These are phyloP conservation scores for Heteractis magnifica DNA, from an alignment of 92 coral and sea anemone genomes.

Conservation along the genomic window DNA sequence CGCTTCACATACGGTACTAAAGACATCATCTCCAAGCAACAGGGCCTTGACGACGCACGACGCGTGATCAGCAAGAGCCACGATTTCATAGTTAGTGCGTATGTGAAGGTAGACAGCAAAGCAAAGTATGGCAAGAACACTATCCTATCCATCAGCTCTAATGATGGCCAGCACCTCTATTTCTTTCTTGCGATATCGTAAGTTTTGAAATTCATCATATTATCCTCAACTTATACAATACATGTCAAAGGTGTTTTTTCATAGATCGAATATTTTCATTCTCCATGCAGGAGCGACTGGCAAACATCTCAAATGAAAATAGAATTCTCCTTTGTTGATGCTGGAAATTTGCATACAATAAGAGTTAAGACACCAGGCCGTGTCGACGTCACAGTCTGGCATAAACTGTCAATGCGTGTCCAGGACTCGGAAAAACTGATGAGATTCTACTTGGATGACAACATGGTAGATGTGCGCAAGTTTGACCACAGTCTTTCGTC, in stretches of 20 bases:
- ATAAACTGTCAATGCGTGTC: conserved; percentile 57
- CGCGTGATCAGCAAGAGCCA: conserved; percentile 58
- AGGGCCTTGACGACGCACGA: conserved; percentile 46
- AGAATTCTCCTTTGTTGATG: conserved; percentile 25
- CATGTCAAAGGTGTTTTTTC: neutral
- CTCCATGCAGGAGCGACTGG: conserved; percentile 29
- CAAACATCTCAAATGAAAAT: conserved; percentile 37
- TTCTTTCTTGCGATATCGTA: conserved; percentile 47
- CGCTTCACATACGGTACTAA: conserved; percentile 19
- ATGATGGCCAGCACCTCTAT: conserved; percentile 27
- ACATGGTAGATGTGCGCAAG: conserved; percentile 34
- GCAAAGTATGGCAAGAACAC: conserved; percentile 32
- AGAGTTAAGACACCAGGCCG: neutral
- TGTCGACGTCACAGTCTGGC: conserved; percentile 45
- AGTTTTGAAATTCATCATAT: conserved; percentile 17
- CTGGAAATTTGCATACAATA: neutral
- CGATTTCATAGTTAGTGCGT: conserved; percentile 64
- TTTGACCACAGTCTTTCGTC: conserved; percentile 25
- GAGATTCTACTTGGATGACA: conserved; percentile 54
- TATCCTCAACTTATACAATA: neutral
- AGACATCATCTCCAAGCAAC: conserved; percentile 40
- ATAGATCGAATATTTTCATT: neutral
- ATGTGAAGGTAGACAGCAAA: conserved; percentile 37
- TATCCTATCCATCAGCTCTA: conserved; percentile 52
- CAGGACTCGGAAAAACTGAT: conserved; percentile 52